These are phyloP conservation scores for Channa argus DNA, from an alignment of 2,113 vertebrate species.

Conservation along the genomic window DNA sequence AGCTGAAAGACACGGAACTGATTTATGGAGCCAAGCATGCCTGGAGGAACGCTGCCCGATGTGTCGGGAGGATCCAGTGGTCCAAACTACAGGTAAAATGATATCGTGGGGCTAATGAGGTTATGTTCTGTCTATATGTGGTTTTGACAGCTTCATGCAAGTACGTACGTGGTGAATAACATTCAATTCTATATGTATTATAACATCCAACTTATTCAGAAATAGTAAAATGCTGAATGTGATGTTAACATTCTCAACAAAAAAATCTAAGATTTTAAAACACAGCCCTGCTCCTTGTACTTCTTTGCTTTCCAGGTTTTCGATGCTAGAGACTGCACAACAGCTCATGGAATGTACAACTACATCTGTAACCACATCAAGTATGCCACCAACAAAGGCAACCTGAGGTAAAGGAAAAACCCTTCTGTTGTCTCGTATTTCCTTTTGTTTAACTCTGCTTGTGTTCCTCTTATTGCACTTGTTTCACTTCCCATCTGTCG, in stretches of 20 bases:
- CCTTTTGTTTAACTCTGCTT: slow-evolving; percentile 17
- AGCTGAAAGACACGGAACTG: slow-evolving; percentile 94
- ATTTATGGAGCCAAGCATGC: slow-evolving; percentile 97
- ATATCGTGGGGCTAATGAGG: background rate
- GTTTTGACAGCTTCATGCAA: background rate
- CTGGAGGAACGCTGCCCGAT: slow-evolving; percentile 96
- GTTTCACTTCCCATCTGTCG: slow-evolving; percentile 45
- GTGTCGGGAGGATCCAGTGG: slow-evolving; percentile 98
- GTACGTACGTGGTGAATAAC: too few species aligned
- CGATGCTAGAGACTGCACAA: slow-evolving; percentile 96
- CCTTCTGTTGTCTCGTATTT: background rate
- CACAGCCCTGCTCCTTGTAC: background rate
- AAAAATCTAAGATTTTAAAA: too few species aligned
- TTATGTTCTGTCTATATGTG: background rate
- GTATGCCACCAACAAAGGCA: slow-evolving; percentile 98
- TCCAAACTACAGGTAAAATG: slow-evolving; percentile 94
- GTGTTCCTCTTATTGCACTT: slow-evolving; percentile 7
- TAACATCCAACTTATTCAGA: background rate
- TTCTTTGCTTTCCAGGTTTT: slow-evolving; percentile 87
- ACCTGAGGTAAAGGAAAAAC: slow-evolving; percentile 87
- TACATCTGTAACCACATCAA: slow-evolving; percentile 99
- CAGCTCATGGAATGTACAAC: slow-evolving; percentile 98
- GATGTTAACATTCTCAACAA: too few species aligned
- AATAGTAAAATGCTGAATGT: background rate
- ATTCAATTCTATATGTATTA: background rate